These are phyloP conservation scores for Charanyca ferruginea DNA, from an alignment of 2,888 invertebrate genomes.

Conservation along the genomic window DNA sequence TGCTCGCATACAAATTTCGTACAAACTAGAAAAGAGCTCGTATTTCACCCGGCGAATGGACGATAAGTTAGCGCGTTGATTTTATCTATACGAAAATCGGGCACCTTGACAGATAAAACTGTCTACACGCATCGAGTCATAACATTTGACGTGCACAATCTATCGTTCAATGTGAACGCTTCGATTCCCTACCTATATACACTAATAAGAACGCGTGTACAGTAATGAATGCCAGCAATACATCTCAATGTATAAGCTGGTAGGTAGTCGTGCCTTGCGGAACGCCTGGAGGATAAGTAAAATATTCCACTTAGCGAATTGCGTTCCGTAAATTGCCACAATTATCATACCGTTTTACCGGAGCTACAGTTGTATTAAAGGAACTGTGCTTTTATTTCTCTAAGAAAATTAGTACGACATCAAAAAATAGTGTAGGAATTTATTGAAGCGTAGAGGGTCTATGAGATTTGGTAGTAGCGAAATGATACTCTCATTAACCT, in stretches of 20 bases:
- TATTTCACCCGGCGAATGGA: constrained; percentile 67
- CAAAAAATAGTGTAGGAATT: constrained; percentile 57
- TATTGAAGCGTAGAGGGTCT: constrained; percentile 61
- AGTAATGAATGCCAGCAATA: constrained; percentile 83
- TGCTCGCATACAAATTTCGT: constrained; percentile 62
- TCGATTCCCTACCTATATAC: constrained; percentile 55
- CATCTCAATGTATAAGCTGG: constrained; percentile 82
- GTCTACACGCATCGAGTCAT: constrained; percentile 38
- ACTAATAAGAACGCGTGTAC: constrained; percentile 71
- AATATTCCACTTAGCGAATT: constrained; percentile 87
- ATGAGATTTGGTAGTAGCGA: constrained; percentile 67
- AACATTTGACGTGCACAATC: constrained; percentile 26
- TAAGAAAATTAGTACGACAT: constrained; percentile 54
- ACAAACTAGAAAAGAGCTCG: constrained; percentile 69
- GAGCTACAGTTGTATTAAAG: constrained; percentile 55
- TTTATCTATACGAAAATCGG: constrained; percentile 59
- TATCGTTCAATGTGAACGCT: constrained; percentile 57
- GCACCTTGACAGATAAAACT: constrained; percentile 71
- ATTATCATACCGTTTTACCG: constrained; percentile 80
- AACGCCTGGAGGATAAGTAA: constrained; percentile 85
- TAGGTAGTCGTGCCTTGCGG: constrained; percentile 82
- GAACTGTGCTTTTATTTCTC: constrained; percentile 54
- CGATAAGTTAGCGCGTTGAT: constrained; percentile 53
- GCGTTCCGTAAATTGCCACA: constrained; percentile 82
- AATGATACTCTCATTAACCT: constrained; percentile 74